phyloP scores from a whole-genome alignment of 2,797 vertebrate genomes.

The Netta rufina region DNA sequence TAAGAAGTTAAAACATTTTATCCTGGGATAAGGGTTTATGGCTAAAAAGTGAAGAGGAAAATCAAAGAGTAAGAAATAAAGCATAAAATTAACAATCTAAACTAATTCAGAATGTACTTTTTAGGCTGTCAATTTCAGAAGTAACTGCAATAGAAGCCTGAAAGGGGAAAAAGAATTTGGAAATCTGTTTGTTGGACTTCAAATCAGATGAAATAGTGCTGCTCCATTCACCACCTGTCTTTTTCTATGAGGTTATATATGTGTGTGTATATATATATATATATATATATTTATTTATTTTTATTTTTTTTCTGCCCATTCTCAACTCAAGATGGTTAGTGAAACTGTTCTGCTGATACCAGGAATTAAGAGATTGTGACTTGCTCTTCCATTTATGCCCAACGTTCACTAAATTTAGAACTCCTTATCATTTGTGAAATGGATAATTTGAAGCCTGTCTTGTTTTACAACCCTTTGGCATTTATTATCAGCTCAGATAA shows the following conservation, averaged over 20 bases:
- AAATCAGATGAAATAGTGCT: not conserved
- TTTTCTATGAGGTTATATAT: not conserved
- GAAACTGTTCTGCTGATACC: not conserved
- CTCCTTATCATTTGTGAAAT: not conserved
- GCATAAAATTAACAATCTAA: not conserved
- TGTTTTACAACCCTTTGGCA: not conserved
- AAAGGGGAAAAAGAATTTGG: fast-evolving
- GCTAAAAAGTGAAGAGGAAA: not conserved
- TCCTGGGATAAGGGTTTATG: not conserved
- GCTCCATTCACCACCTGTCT: not conserved
- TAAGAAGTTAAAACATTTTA: not conserved
- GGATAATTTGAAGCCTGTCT: not conserved
- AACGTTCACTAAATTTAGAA: not conserved
- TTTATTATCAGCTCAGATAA: not conserved
- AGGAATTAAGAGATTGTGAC: not conserved
- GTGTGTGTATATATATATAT: not conserved
- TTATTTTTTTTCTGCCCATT: not conserved
- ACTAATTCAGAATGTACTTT: not conserved
- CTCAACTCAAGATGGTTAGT: not conserved
- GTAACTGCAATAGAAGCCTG: not conserved
- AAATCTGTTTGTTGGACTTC: not conserved
- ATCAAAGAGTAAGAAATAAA: not conserved
- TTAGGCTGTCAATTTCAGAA: not conserved
- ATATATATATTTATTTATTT: too few relatives aligned
- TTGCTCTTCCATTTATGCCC: not conserved